These are phyloP conservation scores for Nephrotoma guestfalica DNA, from an alignment of 2,888 invertebrate species.

Conservation along the genomic window DNA sequence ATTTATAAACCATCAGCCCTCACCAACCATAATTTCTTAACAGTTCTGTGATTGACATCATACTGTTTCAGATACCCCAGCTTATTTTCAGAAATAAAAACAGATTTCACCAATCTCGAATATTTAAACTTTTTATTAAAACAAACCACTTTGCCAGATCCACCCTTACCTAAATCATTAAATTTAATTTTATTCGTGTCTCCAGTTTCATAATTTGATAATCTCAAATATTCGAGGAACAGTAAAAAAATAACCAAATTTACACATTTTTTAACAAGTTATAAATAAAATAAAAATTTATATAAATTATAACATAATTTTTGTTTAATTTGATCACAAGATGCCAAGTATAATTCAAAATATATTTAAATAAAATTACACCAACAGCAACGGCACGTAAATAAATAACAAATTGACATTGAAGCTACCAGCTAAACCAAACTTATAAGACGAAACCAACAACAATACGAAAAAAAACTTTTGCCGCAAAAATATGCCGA, in stretches of 20 bases:
- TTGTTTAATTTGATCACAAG: background rate
- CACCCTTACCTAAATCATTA: background rate
- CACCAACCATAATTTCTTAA: too few species aligned
- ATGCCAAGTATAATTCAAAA: background rate
- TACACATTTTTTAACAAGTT: background rate
- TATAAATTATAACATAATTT: background rate
- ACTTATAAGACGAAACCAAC: background rate
- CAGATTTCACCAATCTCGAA: background rate
- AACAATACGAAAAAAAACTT: background rate
- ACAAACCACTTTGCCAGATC: background rate
- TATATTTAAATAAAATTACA: background rate
- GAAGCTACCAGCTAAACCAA: background rate
- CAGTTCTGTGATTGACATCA: too few species aligned
- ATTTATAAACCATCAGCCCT: too few species aligned
- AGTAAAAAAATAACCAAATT: background rate
- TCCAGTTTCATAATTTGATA: background rate
- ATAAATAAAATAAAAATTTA: background rate
- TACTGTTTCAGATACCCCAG: too few species aligned
- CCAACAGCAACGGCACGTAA: background rate
- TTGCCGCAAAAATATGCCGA: background rate
- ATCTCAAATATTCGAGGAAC: background rate
- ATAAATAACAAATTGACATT: background rate
- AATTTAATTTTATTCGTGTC: background rate
- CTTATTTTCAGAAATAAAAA: background rate
- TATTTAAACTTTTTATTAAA: background rate